phyloP scores from a whole-genome alignment of 2,888 invertebrate genomes.

The Cerastis rubricosa region DNA sequence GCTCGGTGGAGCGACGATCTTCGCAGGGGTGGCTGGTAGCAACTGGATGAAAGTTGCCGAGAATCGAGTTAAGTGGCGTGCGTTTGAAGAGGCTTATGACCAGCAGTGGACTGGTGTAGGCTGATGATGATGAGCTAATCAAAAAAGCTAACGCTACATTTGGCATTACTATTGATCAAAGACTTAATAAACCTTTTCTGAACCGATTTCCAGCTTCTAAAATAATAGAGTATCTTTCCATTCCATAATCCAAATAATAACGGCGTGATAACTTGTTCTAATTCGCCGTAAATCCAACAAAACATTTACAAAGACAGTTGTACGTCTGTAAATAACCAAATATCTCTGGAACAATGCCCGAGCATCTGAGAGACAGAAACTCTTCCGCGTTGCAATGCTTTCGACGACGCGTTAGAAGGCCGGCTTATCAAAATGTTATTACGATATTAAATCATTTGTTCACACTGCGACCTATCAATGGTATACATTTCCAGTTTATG shows the following conservation, averaged over 20 bases:
- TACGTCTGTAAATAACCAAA: slow-evolving; percentile 67
- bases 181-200: not conserved
- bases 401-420: slow-evolving; percentile 55
- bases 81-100: too few species aligned
- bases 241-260: slow-evolving; percentile 4
- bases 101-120: too few species aligned
- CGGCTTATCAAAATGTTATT: slow-evolving; percentile 58
- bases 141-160: not conserved
- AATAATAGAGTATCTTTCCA: slow-evolving; percentile 5
- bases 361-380: slow-evolving; percentile 38
- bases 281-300: slow-evolving; percentile 48
- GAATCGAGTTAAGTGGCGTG: too few species aligned
- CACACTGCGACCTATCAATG: too few species aligned
- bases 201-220: not conserved
- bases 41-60: too few species aligned
- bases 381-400: slow-evolving; percentile 64
- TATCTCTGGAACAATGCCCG: slow-evolving; percentile 77
- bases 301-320: slow-evolving; percentile 68
- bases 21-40: too few species aligned
- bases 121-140: too few species aligned
- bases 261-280: slow-evolving; percentile 51
- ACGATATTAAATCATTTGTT: slow-evolving; percentile 44
- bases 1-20: too few species aligned
- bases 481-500: too few species aligned
- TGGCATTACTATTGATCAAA: not conserved